Percentiles rank a stretch among this genome's conserved stretches.
Conservation (phyloP, 2,113 vertebrate genomes). For the Erythrocebus patas region DNA sequence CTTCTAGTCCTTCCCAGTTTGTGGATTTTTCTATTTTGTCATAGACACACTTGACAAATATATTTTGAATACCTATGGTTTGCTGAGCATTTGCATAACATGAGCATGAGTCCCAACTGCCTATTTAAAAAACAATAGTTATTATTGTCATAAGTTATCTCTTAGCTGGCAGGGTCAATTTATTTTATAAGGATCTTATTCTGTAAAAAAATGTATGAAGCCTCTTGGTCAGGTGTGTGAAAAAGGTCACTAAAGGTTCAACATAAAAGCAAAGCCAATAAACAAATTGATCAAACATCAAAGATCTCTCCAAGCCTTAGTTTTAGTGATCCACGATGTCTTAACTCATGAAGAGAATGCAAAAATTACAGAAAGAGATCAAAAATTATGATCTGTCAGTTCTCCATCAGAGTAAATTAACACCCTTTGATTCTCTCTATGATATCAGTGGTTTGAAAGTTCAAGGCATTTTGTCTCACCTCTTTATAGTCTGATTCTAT, state of each 20-base stretch:
- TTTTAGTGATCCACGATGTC: slow-evolving; percentile 55
- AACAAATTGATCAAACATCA: slow-evolving; percentile 54
- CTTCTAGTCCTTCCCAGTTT: slow-evolving; percentile 49
- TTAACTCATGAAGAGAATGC: slow-evolving; percentile 39
- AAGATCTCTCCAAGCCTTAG: slow-evolving; percentile 57
- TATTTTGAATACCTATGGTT: background rate
- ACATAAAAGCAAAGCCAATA: slow-evolving; percentile 63
- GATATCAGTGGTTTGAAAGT: background rate
- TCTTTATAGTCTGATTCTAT: background rate
- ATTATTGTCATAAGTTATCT: slow-evolving; percentile 40
- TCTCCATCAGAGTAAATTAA: background rate
- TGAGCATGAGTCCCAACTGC: background rate
- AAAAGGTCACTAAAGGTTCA: slow-evolving; percentile 24
- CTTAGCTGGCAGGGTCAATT: slow-evolving; percentile 54
- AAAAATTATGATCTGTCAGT: background rate
- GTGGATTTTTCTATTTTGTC: slow-evolving; percentile 52
- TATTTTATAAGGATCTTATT: slow-evolving; percentile 63
- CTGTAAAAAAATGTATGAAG: slow-evolving; percentile 67
- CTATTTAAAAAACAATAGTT: background rate
- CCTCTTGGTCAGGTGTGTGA: background rate
- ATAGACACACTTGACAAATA: slow-evolving; percentile 2
- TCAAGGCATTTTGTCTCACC: background rate
- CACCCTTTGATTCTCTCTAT: slow-evolving; percentile 21
- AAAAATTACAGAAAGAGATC: slow-evolving; percentile 20
- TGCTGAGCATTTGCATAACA: background rate